Evolutionary conservation across 2,797 vertebrate genomes (phyloP).

Genomic region (Gobio occitaniae): DNA sequence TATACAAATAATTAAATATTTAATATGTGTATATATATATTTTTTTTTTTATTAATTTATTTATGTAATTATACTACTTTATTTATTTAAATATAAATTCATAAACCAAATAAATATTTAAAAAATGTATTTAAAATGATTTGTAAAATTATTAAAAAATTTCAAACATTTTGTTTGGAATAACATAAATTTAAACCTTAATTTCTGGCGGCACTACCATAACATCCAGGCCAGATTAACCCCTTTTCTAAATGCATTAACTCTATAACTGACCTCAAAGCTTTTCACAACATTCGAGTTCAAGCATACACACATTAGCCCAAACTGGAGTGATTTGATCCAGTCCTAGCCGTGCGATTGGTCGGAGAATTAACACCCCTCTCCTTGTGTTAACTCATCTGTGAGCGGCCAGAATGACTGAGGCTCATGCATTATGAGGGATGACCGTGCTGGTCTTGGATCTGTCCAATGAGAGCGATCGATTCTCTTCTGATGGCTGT

Average conservation of each 20-base stretch:
- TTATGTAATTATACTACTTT: too few relatives aligned
- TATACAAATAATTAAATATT: too few relatives aligned
- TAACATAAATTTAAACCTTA: neutral
- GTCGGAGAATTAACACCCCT: neutral
- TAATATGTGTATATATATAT: too few relatives aligned
- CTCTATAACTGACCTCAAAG: neutral
- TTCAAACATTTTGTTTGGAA: neutral
- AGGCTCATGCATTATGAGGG: too few relatives aligned
- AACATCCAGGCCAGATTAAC: neutral
- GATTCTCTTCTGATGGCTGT: neutral
- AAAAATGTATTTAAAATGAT: too few relatives aligned
- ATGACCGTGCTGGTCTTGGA: neutral
- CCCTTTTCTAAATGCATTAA: neutral
- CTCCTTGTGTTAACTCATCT: neutral
- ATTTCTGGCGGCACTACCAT: neutral
- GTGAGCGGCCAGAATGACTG: neutral
- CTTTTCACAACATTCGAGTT: too few relatives aligned
- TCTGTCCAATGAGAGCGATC: neutral
- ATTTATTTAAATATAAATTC: too few relatives aligned
- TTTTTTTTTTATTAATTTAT: too few relatives aligned
- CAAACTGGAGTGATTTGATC: neutral
- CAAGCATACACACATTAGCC: too few relatives aligned
- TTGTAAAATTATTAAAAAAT: too few relatives aligned
- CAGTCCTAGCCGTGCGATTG: neutral
- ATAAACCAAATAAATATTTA: too few relatives aligned